Conservation (phyloP, 1,140 invertebrate species). For the Colletes latitarsis region DNA sequence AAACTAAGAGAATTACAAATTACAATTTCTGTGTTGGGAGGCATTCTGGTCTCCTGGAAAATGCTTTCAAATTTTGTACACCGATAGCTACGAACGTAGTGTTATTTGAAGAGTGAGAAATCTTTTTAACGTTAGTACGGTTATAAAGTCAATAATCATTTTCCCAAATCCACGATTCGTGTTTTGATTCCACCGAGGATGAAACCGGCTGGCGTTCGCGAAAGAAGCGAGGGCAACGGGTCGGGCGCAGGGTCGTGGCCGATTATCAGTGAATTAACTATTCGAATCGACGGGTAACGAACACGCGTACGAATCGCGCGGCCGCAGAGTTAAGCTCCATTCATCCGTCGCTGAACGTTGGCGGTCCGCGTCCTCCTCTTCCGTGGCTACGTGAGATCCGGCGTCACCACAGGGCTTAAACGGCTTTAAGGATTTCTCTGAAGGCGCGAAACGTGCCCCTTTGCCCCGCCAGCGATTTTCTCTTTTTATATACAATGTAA, state of each 20-base stretch:
- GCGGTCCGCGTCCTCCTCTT: background rate
- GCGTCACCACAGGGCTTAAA: slow-evolving; percentile 60
- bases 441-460: slow-evolving; percentile 53
- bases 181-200: no score
- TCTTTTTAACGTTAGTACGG: no score
- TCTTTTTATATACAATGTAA: slow-evolving; percentile 47
- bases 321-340: slow-evolving; percentile 64
- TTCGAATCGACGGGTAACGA: slow-evolving; percentile 60
- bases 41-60: no score
- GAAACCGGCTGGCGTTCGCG: background rate
- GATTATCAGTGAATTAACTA: slow-evolving; percentile 62
- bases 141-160: background rate
- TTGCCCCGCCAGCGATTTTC: background rate
- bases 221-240: background rate
- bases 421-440: slow-evolving; percentile 56
- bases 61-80: no score
- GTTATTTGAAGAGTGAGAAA: no score
- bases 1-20: no score
- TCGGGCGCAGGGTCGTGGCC: background rate
- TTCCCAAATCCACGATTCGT: background rate
- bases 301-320: slow-evolving; percentile 59
- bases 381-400: slow-evolving; percentile 61
- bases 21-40: no score
- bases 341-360: slow-evolving; percentile 62
- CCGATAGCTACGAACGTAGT: no score